Conservation (phyloP, 2,797 vertebrate species). For the Poeciliopsis gracilis region DNA sequence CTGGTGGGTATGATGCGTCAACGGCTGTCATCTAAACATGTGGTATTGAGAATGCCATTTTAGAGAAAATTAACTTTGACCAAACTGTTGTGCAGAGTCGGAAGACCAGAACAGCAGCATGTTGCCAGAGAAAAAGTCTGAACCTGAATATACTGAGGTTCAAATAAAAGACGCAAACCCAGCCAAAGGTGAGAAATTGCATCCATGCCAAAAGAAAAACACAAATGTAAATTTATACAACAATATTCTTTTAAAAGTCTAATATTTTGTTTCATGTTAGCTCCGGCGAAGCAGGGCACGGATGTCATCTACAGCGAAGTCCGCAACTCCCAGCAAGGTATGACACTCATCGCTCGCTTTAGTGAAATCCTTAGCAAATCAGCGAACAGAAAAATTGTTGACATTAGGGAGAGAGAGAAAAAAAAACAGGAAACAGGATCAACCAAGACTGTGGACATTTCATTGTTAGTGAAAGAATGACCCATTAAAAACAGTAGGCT, state of each 20-base stretch:
- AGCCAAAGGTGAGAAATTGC: conserved; percentile 53
- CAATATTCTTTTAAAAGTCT: background rate
- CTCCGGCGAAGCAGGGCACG: conserved; percentile 40
- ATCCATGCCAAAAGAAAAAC: background rate
- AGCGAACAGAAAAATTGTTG: conserved; percentile 28
- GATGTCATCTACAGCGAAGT: conserved; percentile 62
- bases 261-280: conserved; percentile 40
- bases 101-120: conserved; percentile 67
- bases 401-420: conserved; percentile 20
- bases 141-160: conserved; percentile 57
- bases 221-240: background rate
- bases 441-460: conserved; percentile 60
- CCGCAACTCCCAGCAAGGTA: conserved; percentile 68
- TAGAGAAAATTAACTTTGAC: background rate
- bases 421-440: conserved; percentile 61
- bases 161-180: conserved; percentile 48
- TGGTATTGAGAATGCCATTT: background rate
- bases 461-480: conserved; percentile 76
- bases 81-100: conserved; percentile 67
- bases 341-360: conserved; percentile 22
- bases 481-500: conserved; percentile 54
- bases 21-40: background rate
- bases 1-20: conserved; percentile 54
- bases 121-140: conserved; percentile 46
- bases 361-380: conserved; percentile 2